Percentiles rank a stretch among this genome's conserved stretches.
phyloP scores from a whole-genome alignment of 2,113 vertebrate species.

The Psettodes erumei region DNA sequence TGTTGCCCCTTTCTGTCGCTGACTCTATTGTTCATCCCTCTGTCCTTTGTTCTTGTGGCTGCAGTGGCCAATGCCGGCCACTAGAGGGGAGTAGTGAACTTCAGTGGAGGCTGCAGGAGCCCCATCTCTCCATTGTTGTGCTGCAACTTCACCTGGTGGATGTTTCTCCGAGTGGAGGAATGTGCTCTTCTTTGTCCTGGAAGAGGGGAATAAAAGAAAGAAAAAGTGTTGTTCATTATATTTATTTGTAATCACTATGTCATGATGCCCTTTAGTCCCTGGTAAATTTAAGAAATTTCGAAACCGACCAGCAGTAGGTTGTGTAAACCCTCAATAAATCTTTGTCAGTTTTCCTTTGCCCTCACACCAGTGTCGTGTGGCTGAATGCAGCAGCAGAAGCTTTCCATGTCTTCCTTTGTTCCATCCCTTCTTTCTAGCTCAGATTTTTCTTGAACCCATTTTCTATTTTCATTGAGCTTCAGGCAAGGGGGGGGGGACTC shows the following conservation, averaged over 20 bases:
- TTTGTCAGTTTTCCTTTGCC: background rate
- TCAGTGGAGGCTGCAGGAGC: background rate
- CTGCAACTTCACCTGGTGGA: slow-evolving; percentile 24
- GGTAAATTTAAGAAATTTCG: background rate
- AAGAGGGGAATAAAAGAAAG: background rate
- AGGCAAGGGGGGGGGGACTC: background rate
- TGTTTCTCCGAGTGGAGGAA: slow-evolving; percentile 44
- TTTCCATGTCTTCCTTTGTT: slow-evolving; percentile 26
- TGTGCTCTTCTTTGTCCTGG: slow-evolving; percentile 71
- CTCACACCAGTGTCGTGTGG: background rate
- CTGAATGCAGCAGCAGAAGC: background rate
- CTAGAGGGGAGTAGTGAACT: slow-evolving; percentile 74
- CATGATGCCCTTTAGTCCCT: background rate
- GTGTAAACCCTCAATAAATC: background rate
- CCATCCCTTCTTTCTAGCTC: background rate
- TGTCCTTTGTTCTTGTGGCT: slow-evolving; percentile 72
- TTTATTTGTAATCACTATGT: background rate
- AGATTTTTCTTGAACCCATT: slow-evolving; percentile 33
- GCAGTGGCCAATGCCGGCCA: slow-evolving; percentile 17
- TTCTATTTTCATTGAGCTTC: slow-evolving; percentile 39
- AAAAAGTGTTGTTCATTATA: background rate
- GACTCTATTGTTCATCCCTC: slow-evolving; percentile 42
- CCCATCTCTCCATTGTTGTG: slow-evolving; percentile 14
- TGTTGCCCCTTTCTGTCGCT: background rate
- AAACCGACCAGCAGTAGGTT: background rate